A percentile compares a stretch with the other conserved stretches of the same genome.
Evolutionary conservation across 92 coral and sea anemone species (phyloP).

Genomic region (Actinostola sp.): DNA sequence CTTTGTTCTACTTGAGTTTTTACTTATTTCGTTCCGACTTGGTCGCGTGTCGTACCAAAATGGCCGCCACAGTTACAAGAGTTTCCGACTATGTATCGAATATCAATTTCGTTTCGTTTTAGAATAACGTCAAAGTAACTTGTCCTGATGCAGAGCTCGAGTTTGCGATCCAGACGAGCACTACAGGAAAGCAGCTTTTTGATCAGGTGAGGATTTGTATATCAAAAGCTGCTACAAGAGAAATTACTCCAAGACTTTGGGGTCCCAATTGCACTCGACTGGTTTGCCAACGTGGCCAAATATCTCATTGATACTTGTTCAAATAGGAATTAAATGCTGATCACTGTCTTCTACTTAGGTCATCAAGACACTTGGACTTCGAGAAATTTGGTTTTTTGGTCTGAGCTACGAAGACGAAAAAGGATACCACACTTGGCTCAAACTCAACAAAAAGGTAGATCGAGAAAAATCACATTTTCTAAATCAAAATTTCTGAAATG

Average conservation of each 20-base stretch:
- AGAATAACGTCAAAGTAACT: conserved; percentile 95
- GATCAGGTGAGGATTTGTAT: conserved; percentile 69
- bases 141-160: conserved; percentile 97
- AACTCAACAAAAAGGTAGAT: conserved; percentile 94
- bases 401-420: conserved; percentile 80
- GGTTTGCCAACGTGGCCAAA: conserved; percentile 4
- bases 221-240: neutral
- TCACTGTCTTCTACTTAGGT: conserved; percentile 53
- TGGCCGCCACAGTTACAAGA: conserved; percentile 17
- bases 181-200: conserved; percentile 98
- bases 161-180: conserved; percentile 94
- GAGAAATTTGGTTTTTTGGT: conserved; percentile 98
- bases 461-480: too few species aligned
- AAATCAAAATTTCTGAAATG: conserved; percentile 1
- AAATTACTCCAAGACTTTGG: neutral
- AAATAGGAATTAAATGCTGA: neutral
- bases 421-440: conserved; percentile 85
- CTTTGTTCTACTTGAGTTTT: neutral
- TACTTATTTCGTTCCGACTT: neutral
- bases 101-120: conserved; percentile 19
- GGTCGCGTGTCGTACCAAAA: neutral
- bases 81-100: conserved; percentile 22
- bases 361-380: conserved; percentile 92
- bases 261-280: neutral
- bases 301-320: neutral